Conservation (phyloP, 2,888 invertebrate species). For the Leptarthrus brevirostris region DNA sequence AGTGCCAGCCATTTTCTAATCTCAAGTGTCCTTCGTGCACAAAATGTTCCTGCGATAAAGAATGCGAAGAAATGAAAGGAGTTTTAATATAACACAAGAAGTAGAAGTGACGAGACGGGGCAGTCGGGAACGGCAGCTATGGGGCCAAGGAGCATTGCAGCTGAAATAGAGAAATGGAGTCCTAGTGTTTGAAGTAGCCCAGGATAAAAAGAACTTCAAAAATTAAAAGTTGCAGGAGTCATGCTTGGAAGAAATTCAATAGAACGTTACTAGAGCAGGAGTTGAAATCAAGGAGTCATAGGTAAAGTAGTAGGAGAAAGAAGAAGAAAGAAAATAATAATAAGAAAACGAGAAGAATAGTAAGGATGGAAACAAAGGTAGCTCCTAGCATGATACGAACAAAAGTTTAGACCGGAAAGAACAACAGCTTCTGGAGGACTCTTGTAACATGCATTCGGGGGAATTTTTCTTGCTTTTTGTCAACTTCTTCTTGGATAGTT, state of each 20-base stretch:
- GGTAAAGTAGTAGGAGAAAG: background rate
- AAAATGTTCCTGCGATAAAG: too few relatives aligned
- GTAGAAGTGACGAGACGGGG: too few relatives aligned
- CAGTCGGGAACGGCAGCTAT: too few relatives aligned
- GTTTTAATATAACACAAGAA: too few relatives aligned
- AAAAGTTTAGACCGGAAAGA: slow-evolving; percentile 13
- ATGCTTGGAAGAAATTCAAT: slow-evolving; percentile 17
- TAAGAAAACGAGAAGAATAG: slow-evolving; percentile 10
- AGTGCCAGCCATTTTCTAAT: too few relatives aligned
- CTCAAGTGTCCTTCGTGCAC: too few relatives aligned
- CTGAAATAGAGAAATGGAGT: too few relatives aligned
- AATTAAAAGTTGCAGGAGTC: slow-evolving; percentile 26
- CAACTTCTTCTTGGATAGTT: slow-evolving; percentile 3
- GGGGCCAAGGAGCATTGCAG: too few relatives aligned
- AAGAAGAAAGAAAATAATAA: too few relatives aligned
- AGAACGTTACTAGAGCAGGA: slow-evolving; percentile 10
- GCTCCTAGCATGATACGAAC: slow-evolving; percentile 1
- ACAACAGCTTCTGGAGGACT: slow-evolving; percentile 28
- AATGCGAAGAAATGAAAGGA: too few relatives aligned
- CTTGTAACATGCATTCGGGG: slow-evolving; percentile 17
- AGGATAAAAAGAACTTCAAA: slow-evolving; percentile 19
- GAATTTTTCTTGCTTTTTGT: background rate
- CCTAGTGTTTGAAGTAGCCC: too few relatives aligned
- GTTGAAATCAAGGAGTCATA: slow-evolving; percentile 40
- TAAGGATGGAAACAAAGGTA: slow-evolving; percentile 1